phyloP scores from a whole-genome alignment of 2,113 vertebrate species.

The Xiphorhynchus elegans region DNA sequence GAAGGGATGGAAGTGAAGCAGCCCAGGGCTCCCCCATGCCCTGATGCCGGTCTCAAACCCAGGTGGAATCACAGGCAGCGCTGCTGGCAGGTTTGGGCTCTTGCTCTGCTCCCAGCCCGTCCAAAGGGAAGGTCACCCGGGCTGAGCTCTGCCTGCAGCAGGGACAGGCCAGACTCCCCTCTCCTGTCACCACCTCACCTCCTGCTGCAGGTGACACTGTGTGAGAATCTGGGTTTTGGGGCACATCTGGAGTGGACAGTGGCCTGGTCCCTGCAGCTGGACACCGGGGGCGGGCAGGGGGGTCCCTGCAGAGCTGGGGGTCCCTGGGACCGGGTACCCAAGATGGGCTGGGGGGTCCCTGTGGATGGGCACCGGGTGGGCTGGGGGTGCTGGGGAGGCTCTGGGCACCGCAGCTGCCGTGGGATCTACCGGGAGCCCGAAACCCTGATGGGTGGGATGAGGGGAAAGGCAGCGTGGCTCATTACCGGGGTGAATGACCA shows the following conservation, averaged over 20 bases:
- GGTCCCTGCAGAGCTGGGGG: too few species aligned
- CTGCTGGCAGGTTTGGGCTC: accelerated
- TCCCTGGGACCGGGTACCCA: too few species aligned
- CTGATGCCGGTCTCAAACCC: accelerated
- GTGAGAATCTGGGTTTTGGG: accelerated
- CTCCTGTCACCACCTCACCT: background rate
- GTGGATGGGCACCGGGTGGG: background rate
- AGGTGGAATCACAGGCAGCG: accelerated
- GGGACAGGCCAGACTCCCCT: too few species aligned
- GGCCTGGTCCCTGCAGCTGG: background rate
- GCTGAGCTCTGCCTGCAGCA: background rate
- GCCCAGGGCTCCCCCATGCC: background rate
- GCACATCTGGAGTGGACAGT: background rate
- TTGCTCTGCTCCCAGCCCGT: background rate
- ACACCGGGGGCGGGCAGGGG: background rate
- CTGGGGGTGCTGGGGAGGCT: background rate
- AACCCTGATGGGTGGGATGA: background rate
- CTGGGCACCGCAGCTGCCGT: background rate
- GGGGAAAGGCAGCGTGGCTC: background rate
- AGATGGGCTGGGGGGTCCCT: background rate
- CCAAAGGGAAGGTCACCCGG: background rate
- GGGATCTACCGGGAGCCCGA: accelerated
- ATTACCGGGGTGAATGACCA: background rate
- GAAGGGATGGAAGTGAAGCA: accelerated
- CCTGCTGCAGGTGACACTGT: background rate